Evolutionary conservation across 2,888 invertebrate genomes (phyloP).

Genomic region (Atethmia centrago): DNA sequence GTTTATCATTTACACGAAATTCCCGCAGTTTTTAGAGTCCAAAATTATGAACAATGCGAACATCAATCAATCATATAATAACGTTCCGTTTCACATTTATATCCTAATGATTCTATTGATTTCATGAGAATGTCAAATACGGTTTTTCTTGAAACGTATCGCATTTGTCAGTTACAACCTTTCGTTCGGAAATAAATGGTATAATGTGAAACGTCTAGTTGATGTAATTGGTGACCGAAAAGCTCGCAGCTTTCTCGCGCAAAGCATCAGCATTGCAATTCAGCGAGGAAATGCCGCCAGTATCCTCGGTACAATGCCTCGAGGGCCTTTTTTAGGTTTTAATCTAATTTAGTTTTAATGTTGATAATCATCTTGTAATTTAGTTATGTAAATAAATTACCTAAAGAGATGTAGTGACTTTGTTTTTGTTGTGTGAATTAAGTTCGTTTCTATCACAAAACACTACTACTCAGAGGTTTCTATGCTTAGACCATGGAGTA

Average conservation of each 20-base stretch:
- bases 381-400: no score
- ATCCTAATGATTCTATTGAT: conserved; percentile 32
- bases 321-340: no score
- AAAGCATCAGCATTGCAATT: no score
- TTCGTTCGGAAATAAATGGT: conserved; percentile 59
- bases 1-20: conserved; percentile 42
- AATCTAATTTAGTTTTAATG: no score
- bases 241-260: no score
- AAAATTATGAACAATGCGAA: conserved; percentile 12
- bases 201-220: no score
- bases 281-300: no score
- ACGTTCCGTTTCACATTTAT: conserved; percentile 58
- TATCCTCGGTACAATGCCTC: no score
- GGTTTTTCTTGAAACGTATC: conserved; percentile 48
- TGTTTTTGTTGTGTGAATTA: neutral
- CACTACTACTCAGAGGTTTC: no score
- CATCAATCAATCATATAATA: conserved; percentile 55
- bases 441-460: neutral
- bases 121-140: conserved; percentile 17
- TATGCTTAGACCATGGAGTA: neutral
- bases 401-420: no score
- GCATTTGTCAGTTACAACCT: conserved; percentile 9
- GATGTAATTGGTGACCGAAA: no score
- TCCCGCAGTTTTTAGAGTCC: conserved; percentile 46
- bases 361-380: no score